Conservation (phyloP, 2,888 invertebrate genomes). For the Ormia ochracea region DNA sequence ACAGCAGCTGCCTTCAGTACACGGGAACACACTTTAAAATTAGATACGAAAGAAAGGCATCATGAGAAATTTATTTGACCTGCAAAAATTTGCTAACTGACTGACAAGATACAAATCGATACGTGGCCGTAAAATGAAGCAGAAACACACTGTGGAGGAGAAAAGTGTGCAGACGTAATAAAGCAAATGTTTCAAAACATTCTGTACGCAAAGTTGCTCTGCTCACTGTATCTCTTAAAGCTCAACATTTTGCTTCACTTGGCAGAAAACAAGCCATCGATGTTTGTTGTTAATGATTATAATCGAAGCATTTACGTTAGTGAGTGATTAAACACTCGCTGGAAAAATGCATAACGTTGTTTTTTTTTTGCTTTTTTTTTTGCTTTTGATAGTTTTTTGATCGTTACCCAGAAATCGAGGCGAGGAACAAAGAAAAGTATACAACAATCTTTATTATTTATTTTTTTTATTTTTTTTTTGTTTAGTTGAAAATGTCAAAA, state of each 20-base stretch:
- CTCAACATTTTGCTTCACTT: background rate
- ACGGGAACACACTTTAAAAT: background rate
- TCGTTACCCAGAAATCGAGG: slow-evolving; percentile 25
- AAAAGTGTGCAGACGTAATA: background rate
- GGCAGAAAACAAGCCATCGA: slow-evolving; percentile 11
- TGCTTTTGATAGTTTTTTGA: background rate
- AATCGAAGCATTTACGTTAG: slow-evolving; percentile 53
- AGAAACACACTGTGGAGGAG: background rate
- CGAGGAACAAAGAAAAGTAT: slow-evolving; percentile 23
- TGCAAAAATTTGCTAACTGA: background rate
- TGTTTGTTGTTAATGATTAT: slow-evolving; percentile 49
- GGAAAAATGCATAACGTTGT: background rate
- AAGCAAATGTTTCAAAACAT: background rate
- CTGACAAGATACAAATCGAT: slow-evolving; percentile 46
- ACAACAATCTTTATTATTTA: background rate
- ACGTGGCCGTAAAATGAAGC: background rate
- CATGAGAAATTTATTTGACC: slow-evolving; percentile 37
- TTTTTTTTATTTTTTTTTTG: too few species aligned
- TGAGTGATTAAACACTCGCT: slow-evolving; percentile 55
- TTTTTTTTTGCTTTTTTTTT: background rate
- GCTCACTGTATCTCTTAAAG: background rate
- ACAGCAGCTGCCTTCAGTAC: background rate
- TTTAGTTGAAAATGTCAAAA: slow-evolving; percentile 61
- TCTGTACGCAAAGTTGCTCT: background rate
- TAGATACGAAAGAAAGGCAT: background rate